phyloP scores from a whole-genome alignment of 2,888 invertebrate genomes.

The Thereva unica region DNA sequence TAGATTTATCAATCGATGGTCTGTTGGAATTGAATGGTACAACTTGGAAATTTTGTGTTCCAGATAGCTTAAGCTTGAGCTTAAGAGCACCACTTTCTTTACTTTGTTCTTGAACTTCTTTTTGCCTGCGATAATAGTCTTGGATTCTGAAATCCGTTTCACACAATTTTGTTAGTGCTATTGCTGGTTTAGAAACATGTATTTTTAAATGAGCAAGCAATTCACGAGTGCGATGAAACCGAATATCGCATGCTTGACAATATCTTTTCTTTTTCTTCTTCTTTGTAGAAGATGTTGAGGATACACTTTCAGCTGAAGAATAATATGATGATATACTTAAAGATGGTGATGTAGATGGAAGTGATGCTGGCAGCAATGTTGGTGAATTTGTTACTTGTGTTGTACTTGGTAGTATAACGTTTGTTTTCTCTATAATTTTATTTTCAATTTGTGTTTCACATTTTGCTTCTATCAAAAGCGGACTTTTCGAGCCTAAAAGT shows the following conservation, averaged over 20 bases:
- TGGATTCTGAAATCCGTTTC: slow-evolving; percentile 42
- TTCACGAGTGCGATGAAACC: slow-evolving; percentile 45
- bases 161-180: slow-evolving; percentile 43
- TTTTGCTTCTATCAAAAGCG: slow-evolving; percentile 9
- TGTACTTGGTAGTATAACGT: background rate
- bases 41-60: slow-evolving; percentile 45
- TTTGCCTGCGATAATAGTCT: slow-evolving; percentile 38
- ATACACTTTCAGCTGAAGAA: slow-evolving; percentile 44
- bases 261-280: slow-evolving; percentile 44
- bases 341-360: slow-evolving; percentile 39
- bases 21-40: slow-evolving; percentile 35
- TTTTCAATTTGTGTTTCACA: slow-evolving; percentile 1
- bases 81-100: slow-evolving; percentile 42
- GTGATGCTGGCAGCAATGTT: background rate
- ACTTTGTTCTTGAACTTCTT: background rate
- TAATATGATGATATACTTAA: slow-evolving; percentile 44
- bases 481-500: background rate
- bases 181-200: slow-evolving; percentile 44
- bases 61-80: slow-evolving; percentile 45
- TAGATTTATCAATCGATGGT: slow-evolving; percentile 19
- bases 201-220: slow-evolving; percentile 41
- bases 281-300: slow-evolving; percentile 43
- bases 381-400: background rate
- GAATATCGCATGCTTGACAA: slow-evolving; percentile 45
- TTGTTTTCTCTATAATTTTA: slow-evolving; percentile 16